These are phyloP conservation scores for Mastacembelus armatus DNA, from an alignment of 2,797 vertebrate genomes.

Conservation along the genomic window DNA sequence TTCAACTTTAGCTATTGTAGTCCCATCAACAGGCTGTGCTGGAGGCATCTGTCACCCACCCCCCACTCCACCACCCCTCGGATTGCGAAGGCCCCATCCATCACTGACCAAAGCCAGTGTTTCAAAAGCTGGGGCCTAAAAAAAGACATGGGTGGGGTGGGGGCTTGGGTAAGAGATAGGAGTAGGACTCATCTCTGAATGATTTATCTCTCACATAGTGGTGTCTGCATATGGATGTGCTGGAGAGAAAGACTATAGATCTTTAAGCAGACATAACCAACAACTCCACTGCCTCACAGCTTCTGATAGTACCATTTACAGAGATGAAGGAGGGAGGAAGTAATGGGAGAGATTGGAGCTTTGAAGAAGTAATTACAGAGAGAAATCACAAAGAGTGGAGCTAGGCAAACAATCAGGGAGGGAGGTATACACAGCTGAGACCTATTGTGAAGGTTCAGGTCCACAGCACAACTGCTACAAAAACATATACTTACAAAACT, in stretches of 20 bases:
- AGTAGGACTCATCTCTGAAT: conserved; percentile 43
- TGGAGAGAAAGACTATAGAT: conserved; percentile 52
- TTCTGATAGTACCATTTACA: conserved; percentile 45
- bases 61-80: too few relatives aligned
- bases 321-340: neutral
- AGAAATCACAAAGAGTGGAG: neutral
- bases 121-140: conserved; percentile 50
- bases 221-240: conserved; percentile 63
- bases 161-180: conserved; percentile 31
- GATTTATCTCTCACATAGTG: conserved; percentile 51
- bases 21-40: conserved; percentile 58
- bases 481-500: neutral
- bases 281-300: conserved; percentile 5
- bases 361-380: neutral
- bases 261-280: conserved; percentile 44
- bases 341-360: neutral
- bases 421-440: conserved; percentile 24
- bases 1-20: conserved; percentile 57
- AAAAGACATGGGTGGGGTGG: conserved; percentile 16
- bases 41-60: conserved; percentile 58
- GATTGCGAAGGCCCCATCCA: conserved; percentile 65
- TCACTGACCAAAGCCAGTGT: conserved; percentile 52
- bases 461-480: neutral
- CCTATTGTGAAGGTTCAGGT: neutral
- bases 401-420: neutral